Evolutionary conservation across 1,140 invertebrate genomes (phyloP), one percentile per base, ranked within the genome.

Genomic region (Lordiphosa mommai): DNA sequence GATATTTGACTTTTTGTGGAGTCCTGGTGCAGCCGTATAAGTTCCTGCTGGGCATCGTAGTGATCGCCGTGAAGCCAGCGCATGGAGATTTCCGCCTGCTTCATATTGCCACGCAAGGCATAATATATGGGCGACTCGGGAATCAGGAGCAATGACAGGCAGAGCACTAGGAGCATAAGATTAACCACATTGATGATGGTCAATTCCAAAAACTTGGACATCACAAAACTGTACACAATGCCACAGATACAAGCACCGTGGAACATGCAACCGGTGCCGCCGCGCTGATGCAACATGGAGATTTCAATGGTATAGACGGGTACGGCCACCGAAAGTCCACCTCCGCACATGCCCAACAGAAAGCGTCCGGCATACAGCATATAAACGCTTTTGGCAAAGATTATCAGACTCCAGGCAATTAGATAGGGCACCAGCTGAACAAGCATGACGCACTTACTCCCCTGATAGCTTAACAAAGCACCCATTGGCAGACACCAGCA

Each of bases 251-350:
- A 1, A 93, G 58, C 46, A 1, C 95, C 89, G 65, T 94, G 93
- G 51, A 93, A 93, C 34, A 92, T 91, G 2, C 92, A 92, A 0
- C 93, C 93, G 4, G 95, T 86, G 6, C 90, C 90, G 0, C 95
- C 95, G 4, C 95, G 90, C 23, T 94, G 91, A 1, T 90, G 86
- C 30, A 90, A 91, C 59, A 94, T 92, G 0, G 93, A 90, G 8
- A 94, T 93, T 89, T 96, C 95, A 2, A 91, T 91, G 0, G 92
- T 92, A 71, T 95, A 96, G 33, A 94, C 85, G 0, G 94, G 94
- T 0, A 91, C 92, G 2, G 91, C 91, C 2, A 93, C 91, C 66
- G 93, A 95, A 1, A 93, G 92, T 2, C 94, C 92, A 13, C 95
- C 95, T 0, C 73, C 76, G 12, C 91, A 91, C 17, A 93, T 74